Conservation (phyloP, 2,797 vertebrate genomes). For the Xiphorhynchus erythropygius region DNA sequence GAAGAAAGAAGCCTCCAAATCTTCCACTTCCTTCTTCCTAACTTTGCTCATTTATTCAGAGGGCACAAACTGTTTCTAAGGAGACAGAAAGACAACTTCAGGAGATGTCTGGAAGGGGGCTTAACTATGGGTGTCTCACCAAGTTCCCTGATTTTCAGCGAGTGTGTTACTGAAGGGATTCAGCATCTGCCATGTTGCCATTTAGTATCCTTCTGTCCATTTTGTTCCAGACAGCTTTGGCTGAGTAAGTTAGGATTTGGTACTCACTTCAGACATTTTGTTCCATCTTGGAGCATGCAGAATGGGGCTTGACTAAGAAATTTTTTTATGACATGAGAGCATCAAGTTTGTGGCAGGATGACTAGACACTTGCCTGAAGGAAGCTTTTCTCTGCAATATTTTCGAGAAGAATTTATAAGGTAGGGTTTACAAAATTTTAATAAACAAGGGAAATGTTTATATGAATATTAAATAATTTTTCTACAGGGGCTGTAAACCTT, state of each 20-base stretch:
- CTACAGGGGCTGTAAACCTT: not conserved
- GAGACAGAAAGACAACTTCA: not conserved
- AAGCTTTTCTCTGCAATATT: not conserved
- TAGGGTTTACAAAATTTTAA: not conserved
- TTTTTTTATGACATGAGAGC: not conserved
- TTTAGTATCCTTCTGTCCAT: not conserved
- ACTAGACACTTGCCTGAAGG: not conserved
- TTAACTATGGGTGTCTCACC: accelerated
- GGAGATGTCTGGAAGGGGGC: not conserved
- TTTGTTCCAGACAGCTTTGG: not conserved
- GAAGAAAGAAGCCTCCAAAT: not conserved
- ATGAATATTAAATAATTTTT: not conserved
- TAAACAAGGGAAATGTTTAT: not conserved
- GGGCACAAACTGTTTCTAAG: not conserved
- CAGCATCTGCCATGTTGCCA: not conserved
- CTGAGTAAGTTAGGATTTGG: not conserved
- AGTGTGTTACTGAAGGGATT: not conserved
- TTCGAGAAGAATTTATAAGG: not conserved
- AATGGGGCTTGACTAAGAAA: not conserved
- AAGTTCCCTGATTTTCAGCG: not conserved
- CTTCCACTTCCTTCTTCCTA: not conserved
- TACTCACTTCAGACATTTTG: not conserved
- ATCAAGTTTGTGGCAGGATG: not conserved
- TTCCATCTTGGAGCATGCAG: not conserved
- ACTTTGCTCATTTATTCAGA: not conserved